Conservation (phyloP, 2,113 vertebrate genomes). For the Fukomys damarensis region DNA sequence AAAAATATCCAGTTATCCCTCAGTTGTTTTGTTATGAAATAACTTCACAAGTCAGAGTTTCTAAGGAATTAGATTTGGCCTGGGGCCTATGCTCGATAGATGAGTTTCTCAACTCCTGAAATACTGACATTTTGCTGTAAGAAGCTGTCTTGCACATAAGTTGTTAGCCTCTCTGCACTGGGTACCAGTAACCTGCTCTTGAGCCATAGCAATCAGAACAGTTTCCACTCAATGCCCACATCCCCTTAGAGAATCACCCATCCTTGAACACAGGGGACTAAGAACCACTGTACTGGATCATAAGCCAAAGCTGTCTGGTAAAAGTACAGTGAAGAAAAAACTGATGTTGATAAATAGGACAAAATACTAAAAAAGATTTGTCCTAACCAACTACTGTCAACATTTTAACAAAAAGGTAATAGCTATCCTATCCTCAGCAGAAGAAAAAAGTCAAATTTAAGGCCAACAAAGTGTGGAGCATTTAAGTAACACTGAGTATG, state of each 20-base stretch:
- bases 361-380: conserved; percentile 10
- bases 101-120: not conserved
- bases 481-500: not conserved
- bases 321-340: not conserved
- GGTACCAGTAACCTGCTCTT: not conserved
- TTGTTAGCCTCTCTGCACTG: not conserved
- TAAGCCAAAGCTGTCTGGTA: not conserved
- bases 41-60: not conserved
- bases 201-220: not conserved
- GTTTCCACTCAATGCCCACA: not conserved
- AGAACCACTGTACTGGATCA: not conserved
- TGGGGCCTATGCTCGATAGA: not conserved
- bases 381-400: not conserved
- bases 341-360: not conserved
- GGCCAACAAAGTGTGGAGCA: not conserved
- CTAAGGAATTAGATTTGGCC: not conserved
- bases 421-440: not conserved
- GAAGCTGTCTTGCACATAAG: not conserved
- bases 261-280: accelerated
- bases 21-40: not conserved
- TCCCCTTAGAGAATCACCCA: not conserved
- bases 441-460: conserved; percentile 19
- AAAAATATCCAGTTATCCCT: not conserved
- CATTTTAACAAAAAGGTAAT: conserved; percentile 35
- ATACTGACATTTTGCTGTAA: not conserved